Evolutionary conservation across 1,140 invertebrate species (phyloP).

Genomic region (Philopotamus ludificatus): DNA sequence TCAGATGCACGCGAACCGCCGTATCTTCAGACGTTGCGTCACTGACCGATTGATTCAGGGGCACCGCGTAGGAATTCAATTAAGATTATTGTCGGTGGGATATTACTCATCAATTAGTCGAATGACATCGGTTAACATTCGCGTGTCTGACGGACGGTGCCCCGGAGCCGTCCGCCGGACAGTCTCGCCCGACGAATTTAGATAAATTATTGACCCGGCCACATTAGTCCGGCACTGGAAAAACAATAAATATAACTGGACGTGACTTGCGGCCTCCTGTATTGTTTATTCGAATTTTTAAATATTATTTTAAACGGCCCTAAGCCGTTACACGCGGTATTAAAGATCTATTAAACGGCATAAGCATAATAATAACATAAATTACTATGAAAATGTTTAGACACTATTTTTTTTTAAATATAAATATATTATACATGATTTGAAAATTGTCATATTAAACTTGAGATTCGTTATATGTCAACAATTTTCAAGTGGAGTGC

Average conservation of each 20-base stretch:
- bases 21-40: neutral
- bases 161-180: neutral
- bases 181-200: constrained; percentile 12
- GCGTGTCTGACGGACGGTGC: constrained; percentile 28
- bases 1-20: too few relatives aligned
- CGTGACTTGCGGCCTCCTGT: constrained; percentile 16
- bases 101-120: constrained; percentile 28
- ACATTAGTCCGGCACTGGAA: neutral
- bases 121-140: constrained; percentile 33
- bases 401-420: too few relatives aligned
- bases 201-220: constrained; percentile 25
- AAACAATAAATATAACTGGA: constrained; percentile 23
- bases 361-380: too few relatives aligned
- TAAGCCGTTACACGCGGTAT: too few relatives aligned
- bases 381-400: too few relatives aligned
- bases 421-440: too few relatives aligned
- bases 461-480: too few relatives aligned
- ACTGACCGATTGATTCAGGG: neutral
- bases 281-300: too few relatives aligned
- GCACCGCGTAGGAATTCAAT: neutral
- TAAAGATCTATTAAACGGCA: too few relatives aligned
- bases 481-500: too few relatives aligned
- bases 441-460: too few relatives aligned
- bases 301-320: too few relatives aligned
- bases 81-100: neutral